Base-by-base conservation (phyloP, 1,140 invertebrate genomes). In the Drosophila quadrilineata region DNA sequence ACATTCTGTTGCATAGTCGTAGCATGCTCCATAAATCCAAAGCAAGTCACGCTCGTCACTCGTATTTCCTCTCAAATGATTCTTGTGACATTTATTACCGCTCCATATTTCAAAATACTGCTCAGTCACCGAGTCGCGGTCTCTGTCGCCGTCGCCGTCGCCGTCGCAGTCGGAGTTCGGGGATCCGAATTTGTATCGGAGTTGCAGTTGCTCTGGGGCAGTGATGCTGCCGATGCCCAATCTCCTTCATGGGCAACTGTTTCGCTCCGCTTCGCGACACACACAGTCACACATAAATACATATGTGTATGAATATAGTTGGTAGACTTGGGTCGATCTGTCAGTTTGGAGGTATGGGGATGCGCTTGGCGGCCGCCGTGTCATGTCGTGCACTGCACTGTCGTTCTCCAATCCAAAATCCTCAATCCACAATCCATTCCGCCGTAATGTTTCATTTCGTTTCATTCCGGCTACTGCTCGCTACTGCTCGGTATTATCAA, bases 51-150 rank as follows among this genome's bases (percentile, higher is more conserved):
- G 86, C 86, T 85, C 71, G 70, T 82, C 86, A 88, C 73, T 88
- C 74, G 74, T 77, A 88, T 88, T 88, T 88, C 86, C 80, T 88
- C 74, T 75, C 87, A 84, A 88, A 88, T 88, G 86, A 87, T 86
- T 88, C 86, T 79, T 84, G 86, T 80, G 86, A 88, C 86, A 88
- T 88, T 88, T 88, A 88, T 86, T 84, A 72, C 82, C 71, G 75
- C 79, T 88, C 72, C 76, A 88, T 88, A 88, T 86, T 80, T 86
- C 75, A 88, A 88, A 82, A 76, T 65, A 66, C 40, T n/a, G n/a
- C n/a, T 28, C 52, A 59, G 58, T 48, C 62, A 62, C 26, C 53
- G 36, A 48, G 43, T 43, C 40, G 28, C 3, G 17, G 2, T 4
- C 17, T 38, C 28, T 45, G 40, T 10, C 21, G 26, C 17, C 48